Percentiles rank a stretch among this genome's conserved stretches.
phyloP scores from a whole-genome alignment of 2,113 vertebrate species.

The Hyaena hyaena region DNA sequence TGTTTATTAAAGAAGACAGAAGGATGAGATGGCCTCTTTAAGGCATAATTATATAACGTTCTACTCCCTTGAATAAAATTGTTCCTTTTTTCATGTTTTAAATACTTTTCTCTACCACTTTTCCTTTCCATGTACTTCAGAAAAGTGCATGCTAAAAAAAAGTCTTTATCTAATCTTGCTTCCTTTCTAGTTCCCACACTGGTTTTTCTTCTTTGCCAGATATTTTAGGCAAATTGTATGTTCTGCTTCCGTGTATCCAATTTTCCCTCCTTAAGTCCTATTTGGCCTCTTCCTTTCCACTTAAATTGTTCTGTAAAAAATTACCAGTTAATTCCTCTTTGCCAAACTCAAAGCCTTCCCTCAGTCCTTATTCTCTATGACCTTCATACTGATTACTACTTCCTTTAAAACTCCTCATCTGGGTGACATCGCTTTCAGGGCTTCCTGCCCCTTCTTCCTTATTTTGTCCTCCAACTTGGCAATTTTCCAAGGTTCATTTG shows the following conservation, averaged over 20 bases:
- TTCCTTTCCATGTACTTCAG: background rate
- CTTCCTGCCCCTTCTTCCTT: background rate
- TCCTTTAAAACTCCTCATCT: background rate
- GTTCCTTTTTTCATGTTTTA: background rate
- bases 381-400: background rate
- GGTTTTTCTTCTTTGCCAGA: background rate
- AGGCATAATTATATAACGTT: background rate
- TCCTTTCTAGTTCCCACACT: background rate
- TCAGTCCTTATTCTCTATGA: background rate
- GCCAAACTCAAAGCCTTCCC: background rate
- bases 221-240: constrained; percentile 5
- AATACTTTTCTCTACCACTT: background rate
- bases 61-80: background rate
- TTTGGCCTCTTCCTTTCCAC: constrained; percentile 26
- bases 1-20: constrained; percentile 1
- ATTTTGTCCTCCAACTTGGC: background rate
- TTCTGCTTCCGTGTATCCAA: background rate
- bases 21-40: background rate
- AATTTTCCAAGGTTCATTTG: background rate
- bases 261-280: background rate
- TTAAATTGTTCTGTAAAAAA: constrained; percentile 10
- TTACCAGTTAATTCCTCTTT: background rate
- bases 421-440: background rate
- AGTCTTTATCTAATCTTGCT: background rate
- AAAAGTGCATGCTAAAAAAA: background rate